Evolutionary conservation across 2,797 vertebrate species (phyloP).

Genomic region (Sternotherus odoratus): DNA sequence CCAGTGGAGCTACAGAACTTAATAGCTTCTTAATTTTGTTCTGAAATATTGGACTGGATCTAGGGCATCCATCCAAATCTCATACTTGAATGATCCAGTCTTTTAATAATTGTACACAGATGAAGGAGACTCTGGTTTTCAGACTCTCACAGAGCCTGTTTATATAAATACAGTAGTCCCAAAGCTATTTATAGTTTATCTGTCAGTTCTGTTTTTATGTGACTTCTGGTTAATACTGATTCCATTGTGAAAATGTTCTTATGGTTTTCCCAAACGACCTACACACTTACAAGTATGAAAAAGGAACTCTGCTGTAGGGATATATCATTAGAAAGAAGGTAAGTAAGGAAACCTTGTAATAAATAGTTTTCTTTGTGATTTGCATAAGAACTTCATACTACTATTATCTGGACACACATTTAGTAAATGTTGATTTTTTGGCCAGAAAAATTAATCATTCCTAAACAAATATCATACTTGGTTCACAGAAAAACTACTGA

Average conservation of each 20-base stretch:
- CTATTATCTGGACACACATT: not conserved
- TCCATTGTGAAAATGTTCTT: slow-evolving; percentile 7
- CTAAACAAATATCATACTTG: not conserved
- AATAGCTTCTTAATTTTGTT: slow-evolving; percentile 24
- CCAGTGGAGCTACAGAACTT: not conserved
- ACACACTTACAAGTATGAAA: not conserved
- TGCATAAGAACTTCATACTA: not conserved
- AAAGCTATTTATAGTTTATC: slow-evolving; percentile 15
- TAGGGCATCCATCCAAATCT: slow-evolving; percentile 14
- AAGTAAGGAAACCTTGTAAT: not conserved
- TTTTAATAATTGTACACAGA: slow-evolving; percentile 37
- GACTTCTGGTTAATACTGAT: not conserved
- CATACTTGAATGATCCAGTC: slow-evolving; percentile 13
- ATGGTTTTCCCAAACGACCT: not conserved
- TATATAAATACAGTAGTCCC: slow-evolving; percentile 2
- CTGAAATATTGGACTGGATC: slow-evolving; percentile 34
- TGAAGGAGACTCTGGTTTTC: not conserved
- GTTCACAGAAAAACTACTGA: not conserved
- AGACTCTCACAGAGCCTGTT: not conserved
- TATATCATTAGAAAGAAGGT: not conserved
- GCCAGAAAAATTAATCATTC: not conserved
- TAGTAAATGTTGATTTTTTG: not conserved
- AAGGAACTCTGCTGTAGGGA: not conserved
- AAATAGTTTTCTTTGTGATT: not conserved
- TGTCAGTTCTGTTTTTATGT: slow-evolving; percentile 10